phyloP scores from a whole-genome alignment of 2,797 vertebrate genomes.

The Pseudomugil gertrudae region DNA sequence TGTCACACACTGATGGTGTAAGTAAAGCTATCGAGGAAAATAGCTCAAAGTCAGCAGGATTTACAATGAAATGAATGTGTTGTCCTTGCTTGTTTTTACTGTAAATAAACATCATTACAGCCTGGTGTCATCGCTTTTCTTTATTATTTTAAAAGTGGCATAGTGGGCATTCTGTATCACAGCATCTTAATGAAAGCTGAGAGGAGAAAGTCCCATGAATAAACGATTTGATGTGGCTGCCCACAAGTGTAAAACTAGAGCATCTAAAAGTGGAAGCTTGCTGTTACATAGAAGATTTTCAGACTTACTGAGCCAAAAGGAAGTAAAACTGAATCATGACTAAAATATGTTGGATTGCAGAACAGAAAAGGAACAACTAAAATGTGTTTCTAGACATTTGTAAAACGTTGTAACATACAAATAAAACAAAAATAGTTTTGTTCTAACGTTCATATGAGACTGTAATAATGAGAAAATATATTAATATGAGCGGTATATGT shows the following conservation, averaged over 20 bases:
- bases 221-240: constrained; percentile 60
- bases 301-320: constrained; percentile 32
- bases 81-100: constrained; percentile 69
- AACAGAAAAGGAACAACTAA: neutral
- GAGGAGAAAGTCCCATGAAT: constrained; percentile 55
- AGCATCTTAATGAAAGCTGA: constrained; percentile 37
- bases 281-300: constrained; percentile 26
- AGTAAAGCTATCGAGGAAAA: constrained; percentile 41
- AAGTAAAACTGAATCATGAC: constrained; percentile 21
- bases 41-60: constrained; percentile 54
- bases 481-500: neutral
- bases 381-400: neutral
- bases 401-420: neutral
- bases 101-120: constrained; percentile 69
- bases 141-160: constrained; percentile 9
- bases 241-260: constrained; percentile 56
- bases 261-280: constrained; percentile 54
- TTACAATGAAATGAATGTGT: constrained; percentile 69
- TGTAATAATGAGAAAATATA: constrained; percentile 2
- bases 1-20: constrained; percentile 53
- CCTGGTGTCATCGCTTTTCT: neutral
- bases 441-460: constrained; percentile 4
- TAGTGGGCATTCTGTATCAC: constrained; percentile 37
- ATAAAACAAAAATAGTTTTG: neutral
- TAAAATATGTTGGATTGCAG: neutral